These are phyloP conservation scores for Platycercus adscitus DNA, from an alignment of 2,113 vertebrate species.

Conservation along the genomic window DNA sequence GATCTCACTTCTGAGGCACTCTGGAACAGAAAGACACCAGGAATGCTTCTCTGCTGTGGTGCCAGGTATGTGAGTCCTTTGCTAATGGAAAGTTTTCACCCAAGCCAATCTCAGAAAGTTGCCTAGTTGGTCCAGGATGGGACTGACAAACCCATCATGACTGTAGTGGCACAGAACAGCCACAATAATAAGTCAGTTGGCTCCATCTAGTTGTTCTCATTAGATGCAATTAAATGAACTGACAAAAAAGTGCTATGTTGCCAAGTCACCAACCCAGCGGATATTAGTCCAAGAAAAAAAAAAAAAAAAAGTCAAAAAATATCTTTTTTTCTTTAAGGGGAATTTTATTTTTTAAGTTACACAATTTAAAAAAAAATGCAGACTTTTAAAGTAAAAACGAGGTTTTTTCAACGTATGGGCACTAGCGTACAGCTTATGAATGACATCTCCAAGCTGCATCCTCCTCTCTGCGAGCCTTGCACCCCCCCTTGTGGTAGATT, in stretches of 20 bases:
- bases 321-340: neutral
- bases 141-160: neutral
- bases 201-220: neutral
- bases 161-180: neutral
- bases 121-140: neutral
- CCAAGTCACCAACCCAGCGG: neutral
- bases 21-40: neutral
- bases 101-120: neutral
- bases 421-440: accelerated
- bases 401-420: neutral
- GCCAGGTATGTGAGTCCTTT: neutral
- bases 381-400: neutral
- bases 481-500: conserved; percentile 60
- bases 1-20: neutral
- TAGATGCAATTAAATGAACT: neutral
- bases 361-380: neutral
- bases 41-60: accelerated
- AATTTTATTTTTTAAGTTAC: neutral
- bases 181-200: neutral
- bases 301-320: neutral
- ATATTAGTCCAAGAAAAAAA: neutral
- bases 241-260: accelerated
- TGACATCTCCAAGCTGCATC: neutral
- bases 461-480: conserved; percentile 18
- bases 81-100: neutral